Evolutionary conservation across 2,797 vertebrate genomes (phyloP).

Genomic region (Neomorphus geoffroyi): DNA sequence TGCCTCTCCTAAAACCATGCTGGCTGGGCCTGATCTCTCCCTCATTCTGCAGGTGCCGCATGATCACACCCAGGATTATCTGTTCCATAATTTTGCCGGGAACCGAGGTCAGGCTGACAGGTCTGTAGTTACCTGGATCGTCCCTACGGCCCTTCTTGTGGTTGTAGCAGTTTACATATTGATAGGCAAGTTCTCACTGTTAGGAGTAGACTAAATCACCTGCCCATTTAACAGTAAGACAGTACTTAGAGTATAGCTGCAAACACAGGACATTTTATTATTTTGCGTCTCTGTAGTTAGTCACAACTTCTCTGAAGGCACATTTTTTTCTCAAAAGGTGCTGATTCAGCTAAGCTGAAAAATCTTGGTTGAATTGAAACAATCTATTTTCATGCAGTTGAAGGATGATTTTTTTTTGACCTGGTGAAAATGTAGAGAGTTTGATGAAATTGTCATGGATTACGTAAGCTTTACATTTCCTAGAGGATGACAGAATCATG

Average conservation of each 20-base stretch:
- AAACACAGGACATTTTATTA: not conserved
- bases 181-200: not conserved
- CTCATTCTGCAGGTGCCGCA: too few species aligned
- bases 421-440: not conserved
- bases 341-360: not conserved
- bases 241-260: not conserved
- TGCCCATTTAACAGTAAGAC: not conserved
- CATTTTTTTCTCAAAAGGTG: not conserved
- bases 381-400: not conserved
- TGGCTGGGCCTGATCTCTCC: too few species aligned
- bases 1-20: too few species aligned
- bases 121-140: too few species aligned
- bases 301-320: not conserved
- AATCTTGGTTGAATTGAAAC: not conserved
- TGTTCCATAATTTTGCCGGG: too few species aligned
- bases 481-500: not conserved
- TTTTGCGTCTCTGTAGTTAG: not conserved
- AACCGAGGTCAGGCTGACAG: too few species aligned
- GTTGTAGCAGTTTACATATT: not conserved
- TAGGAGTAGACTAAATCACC: not conserved
- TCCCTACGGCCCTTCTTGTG: too few species aligned
- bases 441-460: not conserved
- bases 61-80: too few species aligned
- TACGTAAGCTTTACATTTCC: not conserved
- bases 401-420: not conserved